phyloP scores from a whole-genome alignment of 2,888 invertebrate species.

The Drosophila affinis region DNA sequence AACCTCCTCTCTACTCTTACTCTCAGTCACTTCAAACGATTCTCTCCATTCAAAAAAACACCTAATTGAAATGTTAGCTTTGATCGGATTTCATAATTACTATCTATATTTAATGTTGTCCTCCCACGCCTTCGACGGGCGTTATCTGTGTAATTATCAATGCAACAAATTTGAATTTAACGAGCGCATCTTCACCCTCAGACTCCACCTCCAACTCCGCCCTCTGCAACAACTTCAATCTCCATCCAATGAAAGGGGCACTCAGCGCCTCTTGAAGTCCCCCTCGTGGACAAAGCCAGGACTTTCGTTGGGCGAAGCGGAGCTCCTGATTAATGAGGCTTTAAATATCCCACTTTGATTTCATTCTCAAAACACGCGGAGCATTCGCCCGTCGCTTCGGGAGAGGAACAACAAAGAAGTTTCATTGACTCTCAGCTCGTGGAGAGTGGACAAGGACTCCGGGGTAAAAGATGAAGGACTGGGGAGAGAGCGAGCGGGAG shows the following conservation, averaged over 20 bases:
- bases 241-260: conserved; percentile 18
- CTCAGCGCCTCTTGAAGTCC: conserved; percentile 46
- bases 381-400: conserved; percentile 61
- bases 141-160: conserved; percentile 63
- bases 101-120: conserved; percentile 18
- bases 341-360: conserved; percentile 83
- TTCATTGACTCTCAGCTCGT: conserved; percentile 74
- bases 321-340: conserved; percentile 81
- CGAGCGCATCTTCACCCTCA: conserved; percentile 69
- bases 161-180: conserved; percentile 76
- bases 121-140: conserved; percentile 10
- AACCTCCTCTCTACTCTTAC: no score
- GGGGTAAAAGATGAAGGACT: conserved; percentile 26
- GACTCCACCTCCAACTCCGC: conserved; percentile 19
- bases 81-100: conserved; percentile 19
- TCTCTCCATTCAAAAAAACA: neutral
- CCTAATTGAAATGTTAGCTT: conserved; percentile 31
- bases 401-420: conserved; percentile 64
- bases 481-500: conserved; percentile 5
- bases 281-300: conserved; percentile 11
- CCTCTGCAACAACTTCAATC: conserved; percentile 6
- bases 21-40: no score
- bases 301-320: conserved; percentile 46
- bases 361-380: conserved; percentile 75
- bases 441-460: conserved; percentile 36